Evolutionary conservation across 2,113 vertebrate species (phyloP).

Genomic region (Bufo gargarizans): DNA sequence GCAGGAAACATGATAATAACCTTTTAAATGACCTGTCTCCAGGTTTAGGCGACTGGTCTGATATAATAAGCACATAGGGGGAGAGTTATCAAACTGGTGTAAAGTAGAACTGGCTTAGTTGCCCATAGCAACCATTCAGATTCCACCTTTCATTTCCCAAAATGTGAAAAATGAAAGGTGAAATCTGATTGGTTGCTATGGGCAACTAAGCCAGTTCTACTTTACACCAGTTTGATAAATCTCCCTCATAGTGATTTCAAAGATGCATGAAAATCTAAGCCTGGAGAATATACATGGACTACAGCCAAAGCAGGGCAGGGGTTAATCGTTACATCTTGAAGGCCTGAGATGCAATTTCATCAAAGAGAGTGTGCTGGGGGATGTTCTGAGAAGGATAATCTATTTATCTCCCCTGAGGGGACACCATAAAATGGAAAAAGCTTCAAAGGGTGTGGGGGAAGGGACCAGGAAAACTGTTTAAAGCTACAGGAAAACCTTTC

Average conservation of each 20-base stretch:
- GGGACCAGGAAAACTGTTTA: conserved; percentile 40
- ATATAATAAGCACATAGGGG: too few relatives aligned
- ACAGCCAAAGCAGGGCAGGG: neutral
- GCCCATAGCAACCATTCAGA: too few relatives aligned
- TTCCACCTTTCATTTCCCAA: too few relatives aligned
- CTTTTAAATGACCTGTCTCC: neutral
- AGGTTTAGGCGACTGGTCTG: too few relatives aligned
- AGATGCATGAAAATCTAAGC: neutral
- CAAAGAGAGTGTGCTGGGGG: conserved; percentile 21
- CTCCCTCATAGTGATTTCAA: neutral
- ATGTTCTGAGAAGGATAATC: conserved; percentile 26
- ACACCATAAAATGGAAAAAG: conserved; percentile 24
- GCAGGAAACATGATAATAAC: neutral
- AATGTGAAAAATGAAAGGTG: too few relatives aligned
- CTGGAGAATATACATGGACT: neutral
- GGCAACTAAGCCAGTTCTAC: too few relatives aligned
- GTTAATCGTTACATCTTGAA: conserved; percentile 2
- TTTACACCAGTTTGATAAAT: too few relatives aligned
- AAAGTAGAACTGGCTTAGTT: too few relatives aligned
- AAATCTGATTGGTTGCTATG: too few relatives aligned
- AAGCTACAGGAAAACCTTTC: conserved; percentile 49
- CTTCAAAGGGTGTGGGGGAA: conserved; percentile 52
- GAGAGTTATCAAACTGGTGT: too few relatives aligned
- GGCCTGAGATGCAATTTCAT: neutral
- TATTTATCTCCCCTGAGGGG: conserved; percentile 37